Evolutionary conservation across 2,113 vertebrate genomes (phyloP).

Genomic region (Bujurquina vittata): DNA sequence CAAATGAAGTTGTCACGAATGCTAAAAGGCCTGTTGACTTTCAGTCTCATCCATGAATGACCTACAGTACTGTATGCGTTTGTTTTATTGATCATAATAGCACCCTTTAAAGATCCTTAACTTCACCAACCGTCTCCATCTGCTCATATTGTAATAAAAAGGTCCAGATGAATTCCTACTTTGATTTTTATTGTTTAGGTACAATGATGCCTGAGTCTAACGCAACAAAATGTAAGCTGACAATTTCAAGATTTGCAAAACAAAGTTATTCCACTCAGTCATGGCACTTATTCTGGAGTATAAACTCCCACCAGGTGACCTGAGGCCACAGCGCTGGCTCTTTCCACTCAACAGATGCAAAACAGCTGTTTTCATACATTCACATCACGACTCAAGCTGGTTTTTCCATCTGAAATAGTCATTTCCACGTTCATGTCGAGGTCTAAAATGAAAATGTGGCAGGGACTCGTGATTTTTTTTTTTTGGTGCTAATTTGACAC

Average conservation of each 20-base stretch:
- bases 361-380: background rate
- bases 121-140: fast-evolving
- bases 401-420: background rate
- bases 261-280: background rate
- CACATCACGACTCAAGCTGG: background rate
- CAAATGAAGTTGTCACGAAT: background rate
- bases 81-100: background rate
- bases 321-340: background rate
- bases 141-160: background rate
- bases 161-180: background rate
- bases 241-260: background rate
- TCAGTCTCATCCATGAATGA: too few relatives aligned
- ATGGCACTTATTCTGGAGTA: background rate
- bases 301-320: background rate
- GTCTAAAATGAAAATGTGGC: background rate
- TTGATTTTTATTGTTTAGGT: background rate
- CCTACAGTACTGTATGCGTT: too few relatives aligned
- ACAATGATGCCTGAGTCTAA: background rate
- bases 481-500: background rate
- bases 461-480: background rate
- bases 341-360: background rate
- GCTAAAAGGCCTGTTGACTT: background rate
- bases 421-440: background rate
- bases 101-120: background rate
- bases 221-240: background rate